A percentile compares a stretch with the other conserved stretches of the same genome.
Conservation (phyloP, 1,140 invertebrate species). For the Diachasmimorpha longicaudata region DNA sequence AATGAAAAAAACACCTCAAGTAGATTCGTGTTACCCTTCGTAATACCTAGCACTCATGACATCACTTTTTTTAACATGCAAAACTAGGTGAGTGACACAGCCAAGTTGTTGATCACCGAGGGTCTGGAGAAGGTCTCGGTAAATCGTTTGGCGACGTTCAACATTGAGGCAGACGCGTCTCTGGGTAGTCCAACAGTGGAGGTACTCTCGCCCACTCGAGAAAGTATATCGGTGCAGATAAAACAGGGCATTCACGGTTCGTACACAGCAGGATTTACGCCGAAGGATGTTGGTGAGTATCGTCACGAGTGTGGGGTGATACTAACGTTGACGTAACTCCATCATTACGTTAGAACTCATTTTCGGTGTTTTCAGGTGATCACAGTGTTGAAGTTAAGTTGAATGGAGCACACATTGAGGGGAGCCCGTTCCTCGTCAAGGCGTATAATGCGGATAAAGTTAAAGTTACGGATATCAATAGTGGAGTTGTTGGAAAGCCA, state of each 20-base stretch:
- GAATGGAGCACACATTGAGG: slow-evolving; percentile 83
- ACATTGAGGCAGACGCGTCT: slow-evolving; percentile 77
- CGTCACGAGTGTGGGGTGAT: neutral
- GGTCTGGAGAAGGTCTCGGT: slow-evolving; percentile 93
- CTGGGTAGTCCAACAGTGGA: slow-evolving; percentile 78
- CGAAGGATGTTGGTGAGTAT: slow-evolving; percentile 81
- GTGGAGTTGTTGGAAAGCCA: slow-evolving; percentile 88
- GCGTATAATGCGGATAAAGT: slow-evolving; percentile 93
- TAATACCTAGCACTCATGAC: too few species aligned
- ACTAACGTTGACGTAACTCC: neutral
- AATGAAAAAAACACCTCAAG: too few species aligned
- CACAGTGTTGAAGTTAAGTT: slow-evolving; percentile 91
- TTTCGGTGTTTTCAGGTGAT: slow-evolving; percentile 67
- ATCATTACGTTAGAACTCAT: neutral
- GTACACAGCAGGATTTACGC: slow-evolving; percentile 79
- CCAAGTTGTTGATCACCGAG: slow-evolving; percentile 71
- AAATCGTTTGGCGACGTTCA: slow-evolving; percentile 81
- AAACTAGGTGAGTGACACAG: slow-evolving; percentile 55
- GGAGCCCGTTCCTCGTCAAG: slow-evolving; percentile 94
- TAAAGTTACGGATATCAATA: slow-evolving; percentile 87
- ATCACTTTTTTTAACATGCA: too few species aligned
- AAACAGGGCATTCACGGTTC: slow-evolving; percentile 51
- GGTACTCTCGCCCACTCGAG: slow-evolving; percentile 76
- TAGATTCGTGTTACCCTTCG: too few species aligned
- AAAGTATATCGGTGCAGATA: slow-evolving; percentile 74